A percentile compares a stretch with the other conserved stretches of the same genome.
Evolutionary conservation across 2,888 invertebrate species (phyloP).

Genomic region (Spicauda simplicius): DNA sequence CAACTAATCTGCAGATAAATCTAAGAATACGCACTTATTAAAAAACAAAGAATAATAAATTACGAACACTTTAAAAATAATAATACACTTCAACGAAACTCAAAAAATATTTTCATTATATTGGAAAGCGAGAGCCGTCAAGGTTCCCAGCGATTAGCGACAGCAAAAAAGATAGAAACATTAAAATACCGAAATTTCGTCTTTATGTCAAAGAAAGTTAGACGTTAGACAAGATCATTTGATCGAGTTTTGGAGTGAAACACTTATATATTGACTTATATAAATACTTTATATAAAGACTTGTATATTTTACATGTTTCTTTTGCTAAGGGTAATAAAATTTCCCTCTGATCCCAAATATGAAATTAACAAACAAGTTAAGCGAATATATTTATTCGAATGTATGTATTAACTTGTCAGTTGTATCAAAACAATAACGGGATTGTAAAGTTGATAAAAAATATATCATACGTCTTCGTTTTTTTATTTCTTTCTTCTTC

Average conservation of each 20-base stretch:
- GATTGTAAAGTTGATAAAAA: no score
- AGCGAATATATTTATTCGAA: no score
- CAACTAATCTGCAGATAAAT: neutral
- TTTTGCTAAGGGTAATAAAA: neutral
- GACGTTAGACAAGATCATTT: neutral
- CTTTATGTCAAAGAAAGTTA: neutral
- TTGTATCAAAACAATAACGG: neutral
- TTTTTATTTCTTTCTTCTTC: no score
- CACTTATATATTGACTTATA: no score
- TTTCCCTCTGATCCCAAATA: neutral
- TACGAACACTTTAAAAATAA: conserved; percentile 9
- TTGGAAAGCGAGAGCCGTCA: neutral
- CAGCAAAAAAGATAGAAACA: conserved; percentile 14
- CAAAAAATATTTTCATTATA: conserved; percentile 15
- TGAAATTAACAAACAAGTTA: no score
- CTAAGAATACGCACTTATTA: neutral
- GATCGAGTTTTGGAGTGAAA: neutral
- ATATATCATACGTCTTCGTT: no score
- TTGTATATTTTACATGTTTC: neutral
- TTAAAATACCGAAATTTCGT: conserved; percentile 14
- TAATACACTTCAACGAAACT: conserved; percentile 6
- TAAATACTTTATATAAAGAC: no score
- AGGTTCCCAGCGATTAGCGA: conserved; percentile 18
- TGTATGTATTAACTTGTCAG: neutral
- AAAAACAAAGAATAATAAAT: conserved; percentile 6